Evolutionary conservation across 2,888 invertebrate species (phyloP).

Genomic region (Linnaemya vulpina): DNA sequence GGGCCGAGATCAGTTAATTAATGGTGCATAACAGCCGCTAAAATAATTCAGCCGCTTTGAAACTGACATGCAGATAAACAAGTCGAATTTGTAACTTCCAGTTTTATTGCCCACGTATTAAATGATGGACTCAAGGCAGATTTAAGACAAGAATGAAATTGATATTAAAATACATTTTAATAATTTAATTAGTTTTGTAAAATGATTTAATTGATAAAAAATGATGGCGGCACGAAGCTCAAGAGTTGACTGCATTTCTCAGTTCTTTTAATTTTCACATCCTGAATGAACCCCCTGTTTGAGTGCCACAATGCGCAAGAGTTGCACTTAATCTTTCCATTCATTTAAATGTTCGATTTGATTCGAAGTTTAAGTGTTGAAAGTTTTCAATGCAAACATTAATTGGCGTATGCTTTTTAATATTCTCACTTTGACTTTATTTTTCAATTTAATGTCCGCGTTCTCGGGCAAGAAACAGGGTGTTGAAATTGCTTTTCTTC

Average conservation of each 20-base stretch:
- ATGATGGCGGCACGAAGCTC: no score
- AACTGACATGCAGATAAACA: no score
- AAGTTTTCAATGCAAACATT: constrained; percentile 64
- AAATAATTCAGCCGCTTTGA: no score
- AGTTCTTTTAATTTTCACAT: background rate
- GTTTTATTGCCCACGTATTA: no score
- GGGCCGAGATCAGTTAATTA: no score
- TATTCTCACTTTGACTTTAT: constrained; percentile 50
- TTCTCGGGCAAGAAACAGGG: background rate
- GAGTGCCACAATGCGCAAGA: background rate
- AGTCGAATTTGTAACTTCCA: no score
- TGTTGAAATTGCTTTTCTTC: constrained; percentile 39
- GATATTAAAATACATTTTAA: no score
- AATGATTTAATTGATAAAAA: no score
- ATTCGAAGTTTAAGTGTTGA: constrained; percentile 44
- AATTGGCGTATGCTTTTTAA: constrained; percentile 72
- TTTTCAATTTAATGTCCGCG: background rate
- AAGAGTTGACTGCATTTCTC: background rate
- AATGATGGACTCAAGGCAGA: no score
- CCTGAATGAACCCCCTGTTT: constrained; percentile 33
- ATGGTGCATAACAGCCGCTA: no score
- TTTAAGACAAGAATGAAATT: no score
- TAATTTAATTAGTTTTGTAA: no score
- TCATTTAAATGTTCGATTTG: constrained; percentile 51
- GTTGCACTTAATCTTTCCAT: constrained; percentile 36